phyloP scores from a whole-genome alignment of 2,113 vertebrate species.

The Actinemys pallida region DNA sequence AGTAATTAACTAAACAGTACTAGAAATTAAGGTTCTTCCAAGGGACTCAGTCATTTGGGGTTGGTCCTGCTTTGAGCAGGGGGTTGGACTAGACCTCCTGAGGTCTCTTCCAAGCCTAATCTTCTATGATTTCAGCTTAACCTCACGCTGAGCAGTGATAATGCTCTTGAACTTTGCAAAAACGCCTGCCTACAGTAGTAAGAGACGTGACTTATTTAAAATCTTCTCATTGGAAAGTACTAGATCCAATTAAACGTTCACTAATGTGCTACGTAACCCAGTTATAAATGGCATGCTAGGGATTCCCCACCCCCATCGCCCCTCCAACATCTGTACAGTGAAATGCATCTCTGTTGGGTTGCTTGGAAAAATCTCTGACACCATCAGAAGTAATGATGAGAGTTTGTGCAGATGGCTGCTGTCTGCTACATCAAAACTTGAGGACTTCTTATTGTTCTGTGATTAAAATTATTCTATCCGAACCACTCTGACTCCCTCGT shows the following conservation, averaged over 20 bases:
- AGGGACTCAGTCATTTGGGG: background rate
- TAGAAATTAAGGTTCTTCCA: background rate
- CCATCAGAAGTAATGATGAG: background rate
- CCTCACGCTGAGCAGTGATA: constrained; percentile 27
- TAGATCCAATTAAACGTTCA: constrained; percentile 49
- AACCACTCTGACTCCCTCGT: background rate
- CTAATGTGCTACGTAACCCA: background rate
- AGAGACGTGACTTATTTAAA: background rate
- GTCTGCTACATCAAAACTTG: background rate
- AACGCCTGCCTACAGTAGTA: background rate
- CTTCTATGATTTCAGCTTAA: background rate
- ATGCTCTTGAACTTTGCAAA: constrained; percentile 60
- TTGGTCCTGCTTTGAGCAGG: too few relatives aligned
- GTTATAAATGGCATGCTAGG: background rate
- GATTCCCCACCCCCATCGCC: background rate
- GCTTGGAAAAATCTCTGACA: background rate
- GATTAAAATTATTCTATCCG: background rate
- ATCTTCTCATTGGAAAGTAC: constrained; percentile 41
- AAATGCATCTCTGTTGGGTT: background rate
- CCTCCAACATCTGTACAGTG: rapidly evolving
- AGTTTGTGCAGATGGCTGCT: background rate
- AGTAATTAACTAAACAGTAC: background rate
- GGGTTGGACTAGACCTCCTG: too few relatives aligned
- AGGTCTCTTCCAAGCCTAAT: too few relatives aligned
- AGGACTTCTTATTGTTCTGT: background rate